Evolutionary conservation across 1,140 invertebrate genomes (phyloP), one percentile per base, ranked within the genome.

Genomic region (Pentalonia nigronervosa): DNA sequence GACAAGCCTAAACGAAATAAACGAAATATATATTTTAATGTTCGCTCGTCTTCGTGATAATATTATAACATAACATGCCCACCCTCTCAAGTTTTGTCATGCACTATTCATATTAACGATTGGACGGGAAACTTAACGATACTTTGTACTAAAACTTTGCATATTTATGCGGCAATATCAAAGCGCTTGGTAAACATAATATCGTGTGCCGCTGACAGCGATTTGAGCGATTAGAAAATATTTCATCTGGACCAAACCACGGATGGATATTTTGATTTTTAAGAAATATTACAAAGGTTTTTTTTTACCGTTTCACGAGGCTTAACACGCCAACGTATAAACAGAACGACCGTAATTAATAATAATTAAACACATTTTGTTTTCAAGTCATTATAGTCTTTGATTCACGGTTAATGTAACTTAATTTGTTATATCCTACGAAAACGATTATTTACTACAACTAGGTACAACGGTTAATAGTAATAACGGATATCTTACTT

Each of bases 1-100:
- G 91, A 92, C 53, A 92, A n/a, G 50, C 91, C 91, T 92, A 50
- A 47, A 87, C 30, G 60, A 76, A 76, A 76, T n/a, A 67, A 25
- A 87, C 48, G 20, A 14, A 83, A 83, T 41, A 30, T 36, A 81
- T 23, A 76, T 76, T 76, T 76, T n/a, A 41, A 76, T 76, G 14
- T 76, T 76, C 1, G n/a, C 60, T n/a, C 14, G 60, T 17, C 8
- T 76, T 76, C 60, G 6, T n/a, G 17, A 17, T 23, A 50, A n/a
- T 14, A 67, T n/a, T n/a, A 14, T n/a, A 67, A n/a, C 6, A n/a
- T n/a, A n/a, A 17, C 60, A 67, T 14, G 60, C 14, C 30, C 14
- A 67, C 4, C 30, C 11, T 7, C 7, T 76, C n/a, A 2, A 76
- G 11, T 76, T 76, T 76, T 76, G 14, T 76, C n/a, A 34, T 14